These are phyloP conservation scores for Neoascia interrupta DNA, from an alignment of 2,888 invertebrate species.

Conservation along the genomic window DNA sequence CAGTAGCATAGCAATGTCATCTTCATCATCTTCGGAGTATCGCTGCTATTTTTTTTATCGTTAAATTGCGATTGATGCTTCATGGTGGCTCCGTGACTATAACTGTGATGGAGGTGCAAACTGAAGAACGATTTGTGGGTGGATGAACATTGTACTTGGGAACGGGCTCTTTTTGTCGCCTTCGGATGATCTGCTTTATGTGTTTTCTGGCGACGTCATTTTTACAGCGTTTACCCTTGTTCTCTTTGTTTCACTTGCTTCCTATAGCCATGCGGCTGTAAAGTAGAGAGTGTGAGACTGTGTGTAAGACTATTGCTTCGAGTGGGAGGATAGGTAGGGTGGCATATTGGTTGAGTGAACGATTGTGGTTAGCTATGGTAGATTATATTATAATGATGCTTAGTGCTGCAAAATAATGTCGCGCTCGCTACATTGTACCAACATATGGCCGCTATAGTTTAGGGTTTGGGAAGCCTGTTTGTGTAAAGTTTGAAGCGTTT, in stretches of 20 bases:
- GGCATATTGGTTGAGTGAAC: background rate
- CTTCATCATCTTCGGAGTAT: constrained; percentile 48
- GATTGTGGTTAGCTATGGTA: constrained; percentile 34
- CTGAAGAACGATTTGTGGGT: constrained; percentile 48
- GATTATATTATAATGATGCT: constrained; percentile 51
- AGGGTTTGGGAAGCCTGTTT: too few species aligned
- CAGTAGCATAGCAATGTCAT: constrained; percentile 25
- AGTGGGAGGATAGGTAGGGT: background rate
- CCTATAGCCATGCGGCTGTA: constrained; percentile 14
- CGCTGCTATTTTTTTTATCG: constrained; percentile 34
- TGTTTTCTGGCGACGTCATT: constrained; percentile 32
- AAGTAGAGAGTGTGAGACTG: background rate
- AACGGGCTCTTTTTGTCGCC: constrained; percentile 36
- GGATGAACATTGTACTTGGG: constrained; percentile 38
- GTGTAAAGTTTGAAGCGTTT: too few species aligned
- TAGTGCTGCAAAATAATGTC: constrained; percentile 46
- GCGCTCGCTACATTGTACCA: constrained; percentile 47
- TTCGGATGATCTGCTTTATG: constrained; percentile 49
- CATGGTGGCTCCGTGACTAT: constrained; percentile 8
- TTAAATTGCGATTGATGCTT: constrained; percentile 60
- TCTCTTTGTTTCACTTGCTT: background rate
- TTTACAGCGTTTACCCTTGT: constrained; percentile 24
- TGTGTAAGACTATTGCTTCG: too few species aligned
- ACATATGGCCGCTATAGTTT: constrained; percentile 40
- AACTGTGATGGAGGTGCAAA: constrained; percentile 6